Base-by-base conservation (phyloP, 1,140 invertebrate species). In the Palaemon carinicauda region DNA sequence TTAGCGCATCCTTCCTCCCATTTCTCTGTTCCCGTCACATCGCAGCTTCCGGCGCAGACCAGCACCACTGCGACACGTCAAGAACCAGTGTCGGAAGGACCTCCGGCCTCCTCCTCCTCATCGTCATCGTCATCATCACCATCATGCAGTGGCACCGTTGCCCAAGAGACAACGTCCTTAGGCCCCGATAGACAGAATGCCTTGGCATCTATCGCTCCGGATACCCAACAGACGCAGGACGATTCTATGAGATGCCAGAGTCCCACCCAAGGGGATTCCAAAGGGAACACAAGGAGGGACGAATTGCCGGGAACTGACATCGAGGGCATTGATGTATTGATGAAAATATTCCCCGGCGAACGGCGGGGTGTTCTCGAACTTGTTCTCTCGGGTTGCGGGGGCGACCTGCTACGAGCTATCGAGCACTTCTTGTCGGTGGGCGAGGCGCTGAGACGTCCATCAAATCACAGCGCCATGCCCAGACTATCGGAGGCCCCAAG, bases 271-370 rank as follows among this genome's bases (percentile, higher is more conserved):
- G 53, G 77, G 51, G 65, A 74, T 19, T 24, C 33, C 33, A 54
- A 41, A 33, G 10, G n/a, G 56, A 77, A 73, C 60, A 27, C 51
- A 10, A 60, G 83, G 41, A 79, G 71, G 83, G 83, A 86, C 24
- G 83, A 80, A 60, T 21, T 77, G 19, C 24, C 60, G 27, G 60
- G 74, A 41, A 41, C 56, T 5, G 71, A 91, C 27, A 93, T 95
- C 53, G 93, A 93, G 5, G 95, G 95, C 0, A 92, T 98, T 51
- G 96, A 98, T 88, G 97, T 98, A 92, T 91, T 98, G 52, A 93
- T 94, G 7, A 94, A 96, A 71, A 92, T 98, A 7, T 98, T 98
- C 91, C 97, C 97, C 0, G 95, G 95, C 71, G 98, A 98, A 91
- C 91, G 93, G 51, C 93, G 95, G 17, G 94, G 96, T 0, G 96